These are phyloP conservation scores for Columbina picui DNA, from an alignment of 2,113 vertebrate species.

Conservation along the genomic window DNA sequence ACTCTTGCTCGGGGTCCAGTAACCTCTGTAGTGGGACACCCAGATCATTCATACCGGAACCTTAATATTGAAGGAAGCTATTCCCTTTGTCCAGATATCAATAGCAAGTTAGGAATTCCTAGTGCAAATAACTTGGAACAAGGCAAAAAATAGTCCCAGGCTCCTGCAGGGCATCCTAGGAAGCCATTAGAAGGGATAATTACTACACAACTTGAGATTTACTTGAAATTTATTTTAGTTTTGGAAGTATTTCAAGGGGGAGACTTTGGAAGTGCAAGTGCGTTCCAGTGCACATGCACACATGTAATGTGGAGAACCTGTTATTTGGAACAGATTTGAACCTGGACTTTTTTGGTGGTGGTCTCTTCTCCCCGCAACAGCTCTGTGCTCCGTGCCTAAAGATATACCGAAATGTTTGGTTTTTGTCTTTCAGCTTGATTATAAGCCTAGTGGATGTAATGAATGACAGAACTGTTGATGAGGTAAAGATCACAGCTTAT, in stretches of 20 bases:
- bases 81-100: background rate
- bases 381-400: background rate
- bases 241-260: background rate
- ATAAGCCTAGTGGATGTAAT: slow-evolving; percentile 90
- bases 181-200: background rate
- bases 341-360: background rate
- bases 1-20: background rate
- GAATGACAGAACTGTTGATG: slow-evolving; percentile 84
- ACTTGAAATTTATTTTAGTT: background rate
- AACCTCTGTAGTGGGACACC: background rate
- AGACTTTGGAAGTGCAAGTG: background rate
- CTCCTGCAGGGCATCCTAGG: background rate
- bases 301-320: background rate
- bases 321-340: background rate
- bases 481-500: slow-evolving; percentile 77
- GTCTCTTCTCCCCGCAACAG: background rate
- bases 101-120: background rate
- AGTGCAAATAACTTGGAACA: background rate
- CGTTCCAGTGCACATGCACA: accelerated
- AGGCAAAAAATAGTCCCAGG: background rate
- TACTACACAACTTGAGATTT: background rate
- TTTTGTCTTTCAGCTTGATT: slow-evolving; percentile 78
- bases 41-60: background rate
- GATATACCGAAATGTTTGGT: background rate
- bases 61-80: background rate